Percentiles rank a stretch among this genome's conserved stretches.
Conservation (phyloP, 2,113 vertebrate genomes). For the Chaenogobius annularis region DNA sequence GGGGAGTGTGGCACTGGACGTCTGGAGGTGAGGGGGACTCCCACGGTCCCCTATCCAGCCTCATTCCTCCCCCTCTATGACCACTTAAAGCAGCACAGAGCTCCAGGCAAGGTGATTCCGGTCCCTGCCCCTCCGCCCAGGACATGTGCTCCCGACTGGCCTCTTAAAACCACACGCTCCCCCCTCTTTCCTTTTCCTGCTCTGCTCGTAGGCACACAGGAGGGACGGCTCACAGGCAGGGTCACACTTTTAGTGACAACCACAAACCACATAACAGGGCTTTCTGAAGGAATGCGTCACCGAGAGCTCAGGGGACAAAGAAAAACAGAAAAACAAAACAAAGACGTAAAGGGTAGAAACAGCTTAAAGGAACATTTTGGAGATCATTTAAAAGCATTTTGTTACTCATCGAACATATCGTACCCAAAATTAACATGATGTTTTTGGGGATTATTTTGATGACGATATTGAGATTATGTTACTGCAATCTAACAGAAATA, state of each 20-base stretch:
- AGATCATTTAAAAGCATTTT: background rate
- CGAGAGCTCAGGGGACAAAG: background rate
- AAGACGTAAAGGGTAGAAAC: background rate
- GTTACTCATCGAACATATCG: background rate
- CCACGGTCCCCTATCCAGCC: background rate
- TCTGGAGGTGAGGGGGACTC: background rate
- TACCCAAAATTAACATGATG: too few relatives aligned
- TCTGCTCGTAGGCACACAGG: background rate
- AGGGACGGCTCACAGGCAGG: conserved; percentile 6
- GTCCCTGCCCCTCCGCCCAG: conserved; percentile 3
- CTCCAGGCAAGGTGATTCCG: conserved; percentile 8
- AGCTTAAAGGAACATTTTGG: background rate
- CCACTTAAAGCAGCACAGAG: conserved; percentile 9
- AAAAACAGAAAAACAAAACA: background rate
- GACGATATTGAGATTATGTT: too few relatives aligned
- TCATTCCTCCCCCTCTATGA: background rate
- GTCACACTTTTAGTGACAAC: conserved; percentile 8
- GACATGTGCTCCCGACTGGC: conserved; percentile 7
- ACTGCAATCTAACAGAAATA: too few relatives aligned
- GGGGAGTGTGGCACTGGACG: background rate
- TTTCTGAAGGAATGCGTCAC: conserved; percentile 1
- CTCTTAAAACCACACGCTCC: conserved; percentile 6
- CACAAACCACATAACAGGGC: conserved; percentile 3
- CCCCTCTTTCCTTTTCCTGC: background rate
- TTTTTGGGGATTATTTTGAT: too few relatives aligned